Percentiles rank a stretch among this genome's conserved stretches.
These are phyloP conservation scores for Aegithalos caudatus DNA, from an alignment of 2,113 vertebrate genomes.

Conservation along the genomic window DNA sequence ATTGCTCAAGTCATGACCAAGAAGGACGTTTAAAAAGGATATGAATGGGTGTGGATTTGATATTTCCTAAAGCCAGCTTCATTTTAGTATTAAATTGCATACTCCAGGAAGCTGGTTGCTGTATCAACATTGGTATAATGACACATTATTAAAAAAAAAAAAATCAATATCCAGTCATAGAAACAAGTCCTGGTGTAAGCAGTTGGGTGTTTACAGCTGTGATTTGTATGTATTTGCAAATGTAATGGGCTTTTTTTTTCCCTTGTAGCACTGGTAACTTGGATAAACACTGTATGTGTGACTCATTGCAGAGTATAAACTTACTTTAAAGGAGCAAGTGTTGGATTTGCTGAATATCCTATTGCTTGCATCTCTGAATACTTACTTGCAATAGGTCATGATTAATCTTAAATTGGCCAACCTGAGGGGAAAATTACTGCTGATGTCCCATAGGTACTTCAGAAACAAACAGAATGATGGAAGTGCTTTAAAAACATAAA, in stretches of 20 bases:
- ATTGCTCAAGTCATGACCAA: neutral
- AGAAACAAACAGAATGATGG: constrained; percentile 23
- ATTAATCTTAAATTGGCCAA: constrained; percentile 28
- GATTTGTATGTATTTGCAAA: constrained; percentile 40
- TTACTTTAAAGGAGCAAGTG: constrained; percentile 25
- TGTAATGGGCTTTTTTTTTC: constrained; percentile 5
- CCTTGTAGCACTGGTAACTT: constrained; percentile 23
- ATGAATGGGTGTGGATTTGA: constrained; percentile 4
- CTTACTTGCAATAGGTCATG: constrained; percentile 19
- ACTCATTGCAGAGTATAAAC: constrained; percentile 38
- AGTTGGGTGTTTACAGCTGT: constrained; percentile 14
- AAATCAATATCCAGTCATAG: constrained; percentile 30
- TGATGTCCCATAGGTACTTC: constrained; percentile 29
- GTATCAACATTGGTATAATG: constrained; percentile 43
- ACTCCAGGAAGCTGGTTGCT: constrained; percentile 16
- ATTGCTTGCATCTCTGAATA: constrained; percentile 12
- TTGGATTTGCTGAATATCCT: constrained; percentile 19
- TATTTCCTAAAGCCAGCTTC: constrained; percentile 18
- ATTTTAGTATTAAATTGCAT: constrained; percentile 24
- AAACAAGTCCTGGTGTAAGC: neutral
- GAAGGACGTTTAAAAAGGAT: neutral
- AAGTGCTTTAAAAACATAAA: constrained; percentile 31
- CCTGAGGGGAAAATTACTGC: neutral
- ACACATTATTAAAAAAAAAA: constrained; percentile 7
- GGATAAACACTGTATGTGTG: constrained; percentile 32